Percentiles rank a stretch among this genome's conserved stretches.
Evolutionary conservation across 2,797 vertebrate genomes (phyloP).

Genomic region (Labroides dimidiatus): DNA sequence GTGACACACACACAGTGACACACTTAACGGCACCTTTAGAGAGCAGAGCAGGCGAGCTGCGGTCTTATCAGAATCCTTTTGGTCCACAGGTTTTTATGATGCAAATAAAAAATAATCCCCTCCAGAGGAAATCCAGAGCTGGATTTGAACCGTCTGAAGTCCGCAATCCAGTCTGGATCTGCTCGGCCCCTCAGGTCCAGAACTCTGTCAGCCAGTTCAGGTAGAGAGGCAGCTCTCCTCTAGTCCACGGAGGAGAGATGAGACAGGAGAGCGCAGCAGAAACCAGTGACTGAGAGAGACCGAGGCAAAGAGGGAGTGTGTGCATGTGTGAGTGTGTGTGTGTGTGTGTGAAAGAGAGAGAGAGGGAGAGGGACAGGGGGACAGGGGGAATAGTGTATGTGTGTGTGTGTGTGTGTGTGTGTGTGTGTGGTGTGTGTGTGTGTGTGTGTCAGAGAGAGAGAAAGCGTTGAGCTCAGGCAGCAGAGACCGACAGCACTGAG

Average conservation of each 20-base stretch:
- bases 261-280: conserved; percentile 50
- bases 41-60: conserved; percentile 60
- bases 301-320: conserved; percentile 40
- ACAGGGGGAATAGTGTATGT: conserved; percentile 19
- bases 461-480: conserved; percentile 58
- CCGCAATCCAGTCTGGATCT: neutral
- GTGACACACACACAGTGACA: conserved; percentile 33
- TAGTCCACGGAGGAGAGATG: conserved; percentile 60
- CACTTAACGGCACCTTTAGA: conserved; percentile 72
- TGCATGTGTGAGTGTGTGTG: conserved; percentile 18
- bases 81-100: conserved; percentile 67
- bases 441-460: conserved; percentile 44
- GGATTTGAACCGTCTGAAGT: conserved; percentile 38
- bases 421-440: conserved; percentile 38
- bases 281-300: conserved; percentile 51
- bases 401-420: conserved; percentile 38
- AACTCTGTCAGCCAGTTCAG: conserved; percentile 47
- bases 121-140: conserved; percentile 46
- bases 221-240: conserved; percentile 45
- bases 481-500: conserved; percentile 71
- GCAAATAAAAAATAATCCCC: conserved; percentile 64
- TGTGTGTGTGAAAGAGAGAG: neutral
- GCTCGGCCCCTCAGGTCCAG: conserved; percentile 48
- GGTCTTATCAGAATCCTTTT: conserved; percentile 55
- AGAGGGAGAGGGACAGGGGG: conserved; percentile 23